phyloP scores from a whole-genome alignment of 2,888 invertebrate genomes.

The Ichneumoninae sp. region DNA sequence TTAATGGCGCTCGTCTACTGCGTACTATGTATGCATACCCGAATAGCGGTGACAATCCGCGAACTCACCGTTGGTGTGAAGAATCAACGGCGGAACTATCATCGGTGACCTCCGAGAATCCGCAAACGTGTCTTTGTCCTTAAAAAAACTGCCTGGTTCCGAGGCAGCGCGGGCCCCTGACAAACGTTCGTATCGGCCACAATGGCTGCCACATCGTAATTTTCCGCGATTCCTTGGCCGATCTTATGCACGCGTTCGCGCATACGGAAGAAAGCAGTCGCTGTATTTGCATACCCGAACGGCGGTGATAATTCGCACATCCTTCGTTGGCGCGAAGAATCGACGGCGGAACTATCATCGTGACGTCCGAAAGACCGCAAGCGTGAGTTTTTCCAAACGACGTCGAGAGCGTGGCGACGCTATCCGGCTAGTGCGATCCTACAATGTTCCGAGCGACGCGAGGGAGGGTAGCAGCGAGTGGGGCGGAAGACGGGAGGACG shows the following conservation, averaged over 20 bases:
- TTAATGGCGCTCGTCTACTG: no score
- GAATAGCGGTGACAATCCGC: background rate
- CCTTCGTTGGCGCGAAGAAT: slow-evolving; percentile 15
- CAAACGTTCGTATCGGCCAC: no score
- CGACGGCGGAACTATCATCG: slow-evolving; percentile 6
- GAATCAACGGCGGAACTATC: slow-evolving; percentile 7
- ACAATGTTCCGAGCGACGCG: background rate
- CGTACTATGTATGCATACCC: background rate
- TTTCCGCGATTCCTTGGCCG: no score
- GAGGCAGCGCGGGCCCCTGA: no score
- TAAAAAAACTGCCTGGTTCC: no score
- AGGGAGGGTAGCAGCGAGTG: slow-evolving; percentile 5
- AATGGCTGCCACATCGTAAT: no score
- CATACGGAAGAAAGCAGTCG: no score
- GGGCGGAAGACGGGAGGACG: slow-evolving; percentile 23
- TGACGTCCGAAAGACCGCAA: slow-evolving; percentile 12
- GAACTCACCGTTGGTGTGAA: background rate
- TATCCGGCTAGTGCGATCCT: slow-evolving; percentile 1
- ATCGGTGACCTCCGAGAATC: background rate
- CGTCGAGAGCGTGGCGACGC: slow-evolving; percentile 38
- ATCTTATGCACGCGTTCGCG: no score
- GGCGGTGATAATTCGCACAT: slow-evolving; percentile 7
- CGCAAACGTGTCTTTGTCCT: background rate
- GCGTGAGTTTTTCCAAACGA: slow-evolving; percentile 19
- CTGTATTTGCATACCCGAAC: background rate